Conservation (phyloP, 2,113 vertebrate genomes). For the Struthidea cinerea region DNA sequence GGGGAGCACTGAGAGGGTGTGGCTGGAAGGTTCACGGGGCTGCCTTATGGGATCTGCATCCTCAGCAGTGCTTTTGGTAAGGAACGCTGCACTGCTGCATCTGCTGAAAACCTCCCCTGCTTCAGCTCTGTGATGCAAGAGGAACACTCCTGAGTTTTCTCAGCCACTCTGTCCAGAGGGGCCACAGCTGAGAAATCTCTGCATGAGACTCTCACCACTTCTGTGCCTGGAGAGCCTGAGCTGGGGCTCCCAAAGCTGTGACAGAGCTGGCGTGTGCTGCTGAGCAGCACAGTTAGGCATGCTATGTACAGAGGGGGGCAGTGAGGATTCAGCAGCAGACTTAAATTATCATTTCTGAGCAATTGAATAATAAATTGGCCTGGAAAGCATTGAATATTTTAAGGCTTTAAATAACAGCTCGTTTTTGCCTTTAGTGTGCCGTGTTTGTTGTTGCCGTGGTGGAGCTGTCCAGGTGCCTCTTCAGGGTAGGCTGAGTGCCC, state of each 20-base stretch:
- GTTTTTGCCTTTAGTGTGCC: neutral
- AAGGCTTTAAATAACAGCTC: neutral
- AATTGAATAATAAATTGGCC: neutral
- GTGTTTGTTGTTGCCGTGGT: neutral
- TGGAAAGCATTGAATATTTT: neutral
- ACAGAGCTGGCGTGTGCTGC: neutral
- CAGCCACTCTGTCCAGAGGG: neutral
- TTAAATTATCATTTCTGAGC: slow-evolving; percentile 11
- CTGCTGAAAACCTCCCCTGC: neutral
- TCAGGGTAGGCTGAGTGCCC: neutral
- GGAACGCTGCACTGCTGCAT: neutral
- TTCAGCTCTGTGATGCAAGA: neutral
- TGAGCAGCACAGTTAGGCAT: neutral
- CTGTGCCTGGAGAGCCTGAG: neutral
- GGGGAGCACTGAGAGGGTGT: neutral
- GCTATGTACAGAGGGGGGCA: slow-evolving; percentile 43
- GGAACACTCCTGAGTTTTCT: neutral
- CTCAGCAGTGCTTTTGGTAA: neutral
- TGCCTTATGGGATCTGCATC: neutral
- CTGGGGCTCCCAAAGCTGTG: neutral
- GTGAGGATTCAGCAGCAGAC: slow-evolving; percentile 53
- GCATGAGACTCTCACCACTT: neutral
- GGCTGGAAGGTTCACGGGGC: neutral
- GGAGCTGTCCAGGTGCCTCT: neutral
- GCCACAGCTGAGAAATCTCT: neutral